Conservation (phyloP, 2,113 vertebrate genomes). For the Probosciger aterrimus region DNA sequence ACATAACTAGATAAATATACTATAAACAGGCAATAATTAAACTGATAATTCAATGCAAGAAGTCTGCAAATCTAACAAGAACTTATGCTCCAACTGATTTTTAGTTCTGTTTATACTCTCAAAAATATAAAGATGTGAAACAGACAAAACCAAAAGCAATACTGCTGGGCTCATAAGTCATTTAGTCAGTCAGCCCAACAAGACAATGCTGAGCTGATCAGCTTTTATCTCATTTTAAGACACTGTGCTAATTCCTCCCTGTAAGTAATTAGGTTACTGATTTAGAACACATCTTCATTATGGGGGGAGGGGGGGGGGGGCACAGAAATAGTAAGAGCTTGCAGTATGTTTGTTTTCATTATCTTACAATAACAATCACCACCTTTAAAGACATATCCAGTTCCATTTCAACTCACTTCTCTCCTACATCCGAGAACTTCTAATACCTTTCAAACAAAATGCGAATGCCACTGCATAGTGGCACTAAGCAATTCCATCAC, state of each 20-base stretch:
- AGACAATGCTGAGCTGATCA: conserved; percentile 29
- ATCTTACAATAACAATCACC: not conserved
- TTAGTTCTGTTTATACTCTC: not conserved
- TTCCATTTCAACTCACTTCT: not conserved
- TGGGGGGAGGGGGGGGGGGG: not conserved
- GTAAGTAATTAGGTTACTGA: conserved; percentile 47
- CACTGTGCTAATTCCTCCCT: conserved; percentile 28
- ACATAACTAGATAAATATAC: not conserved
- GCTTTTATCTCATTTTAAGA: conserved; percentile 52
- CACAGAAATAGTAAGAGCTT: not conserved
- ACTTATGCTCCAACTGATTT: not conserved
- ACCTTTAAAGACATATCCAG: not conserved
- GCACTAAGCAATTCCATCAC: not conserved
- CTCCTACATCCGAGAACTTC: not conserved
- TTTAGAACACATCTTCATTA: conserved; percentile 44
- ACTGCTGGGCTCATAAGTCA: not conserved
- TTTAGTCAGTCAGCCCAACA: not conserved
- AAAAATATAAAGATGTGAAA: not conserved
- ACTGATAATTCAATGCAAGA: not conserved
- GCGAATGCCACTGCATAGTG: not conserved
- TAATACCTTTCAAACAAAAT: not conserved
- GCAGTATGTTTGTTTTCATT: not conserved
- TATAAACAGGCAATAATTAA: not conserved
- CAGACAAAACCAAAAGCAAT: not conserved
- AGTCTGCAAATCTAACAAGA: not conserved